Percentiles rank a stretch among this genome's conserved stretches.
Conservation (phyloP, 2,113 vertebrate genomes). For the Lepidothrix coronata region DNA sequence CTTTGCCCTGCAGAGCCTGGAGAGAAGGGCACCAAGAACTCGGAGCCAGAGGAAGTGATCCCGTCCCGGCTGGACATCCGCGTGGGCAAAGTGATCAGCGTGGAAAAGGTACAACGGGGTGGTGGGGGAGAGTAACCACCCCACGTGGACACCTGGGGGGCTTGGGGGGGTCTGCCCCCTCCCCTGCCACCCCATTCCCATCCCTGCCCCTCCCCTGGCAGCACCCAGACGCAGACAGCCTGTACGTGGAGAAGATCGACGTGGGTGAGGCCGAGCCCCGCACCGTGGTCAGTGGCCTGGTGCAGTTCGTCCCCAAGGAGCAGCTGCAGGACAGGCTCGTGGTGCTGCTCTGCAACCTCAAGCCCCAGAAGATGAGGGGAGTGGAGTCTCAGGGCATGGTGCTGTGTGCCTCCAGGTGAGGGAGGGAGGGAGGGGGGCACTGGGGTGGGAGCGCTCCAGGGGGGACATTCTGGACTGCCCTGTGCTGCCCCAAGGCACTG, state of each 20-base stretch:
- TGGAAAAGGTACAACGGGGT: slow-evolving; percentile 80
- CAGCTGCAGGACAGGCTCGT: slow-evolving; percentile 88
- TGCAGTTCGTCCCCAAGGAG: slow-evolving; percentile 85
- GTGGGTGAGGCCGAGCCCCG: slow-evolving; percentile 88
- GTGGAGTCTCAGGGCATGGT: slow-evolving; percentile 97
- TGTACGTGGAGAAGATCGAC: slow-evolving; percentile 93
- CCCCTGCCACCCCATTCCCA: background rate
- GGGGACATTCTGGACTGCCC: background rate
- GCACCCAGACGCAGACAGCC: slow-evolving; percentile 92
- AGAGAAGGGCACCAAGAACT: slow-evolving; percentile 74
- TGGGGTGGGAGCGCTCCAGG: accelerated
- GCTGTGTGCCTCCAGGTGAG: slow-evolving; percentile 90
- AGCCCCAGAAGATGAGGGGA: slow-evolving; percentile 95
- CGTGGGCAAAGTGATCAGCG: slow-evolving; percentile 89
- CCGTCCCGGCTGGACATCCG: slow-evolving; percentile 93
- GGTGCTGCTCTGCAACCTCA: slow-evolving; percentile 92
- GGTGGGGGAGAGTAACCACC: background rate
- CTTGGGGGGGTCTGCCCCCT: background rate
- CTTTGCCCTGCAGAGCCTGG: slow-evolving; percentile 71
- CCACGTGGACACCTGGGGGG: accelerated
- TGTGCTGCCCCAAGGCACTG: background rate
- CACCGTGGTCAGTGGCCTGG: slow-evolving; percentile 93
- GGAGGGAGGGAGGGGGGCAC: background rate
- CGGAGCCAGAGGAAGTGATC: slow-evolving; percentile 77
- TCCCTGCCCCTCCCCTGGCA: slow-evolving; percentile 40